These are phyloP conservation scores for Halictus ligatus DNA, from an alignment of 2,888 invertebrate genomes.

Conservation along the genomic window DNA sequence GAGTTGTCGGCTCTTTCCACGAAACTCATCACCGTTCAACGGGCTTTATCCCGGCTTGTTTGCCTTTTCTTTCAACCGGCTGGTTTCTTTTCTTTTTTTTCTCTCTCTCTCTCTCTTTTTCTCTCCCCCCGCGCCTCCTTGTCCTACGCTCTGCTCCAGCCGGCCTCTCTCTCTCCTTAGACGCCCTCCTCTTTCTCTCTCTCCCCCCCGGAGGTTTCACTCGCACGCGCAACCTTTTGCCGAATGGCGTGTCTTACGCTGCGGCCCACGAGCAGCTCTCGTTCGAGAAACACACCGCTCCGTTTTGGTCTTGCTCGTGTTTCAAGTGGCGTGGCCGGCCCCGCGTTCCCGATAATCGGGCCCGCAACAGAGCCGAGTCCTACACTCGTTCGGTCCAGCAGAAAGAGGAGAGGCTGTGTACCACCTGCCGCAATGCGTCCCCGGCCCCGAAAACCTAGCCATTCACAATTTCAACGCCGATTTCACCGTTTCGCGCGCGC, in stretches of 20 bases:
- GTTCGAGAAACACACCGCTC: slow-evolving; percentile 57
- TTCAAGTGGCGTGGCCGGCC: slow-evolving; percentile 64
- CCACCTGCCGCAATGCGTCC: slow-evolving; percentile 59
- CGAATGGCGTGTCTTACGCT: slow-evolving; percentile 71
- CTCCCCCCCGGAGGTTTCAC: slow-evolving; percentile 17
- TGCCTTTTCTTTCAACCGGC: slow-evolving; percentile 73
- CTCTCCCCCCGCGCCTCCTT: slow-evolving; percentile 32
- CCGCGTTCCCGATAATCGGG: slow-evolving; percentile 69
- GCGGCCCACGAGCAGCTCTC: slow-evolving; percentile 48
- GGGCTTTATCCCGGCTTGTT: slow-evolving; percentile 74
- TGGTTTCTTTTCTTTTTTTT: slow-evolving; percentile 56
- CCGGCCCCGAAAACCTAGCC: slow-evolving; percentile 48
- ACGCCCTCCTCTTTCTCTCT: slow-evolving; percentile 20
- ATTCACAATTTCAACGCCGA: slow-evolving; percentile 40
- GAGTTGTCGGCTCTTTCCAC: slow-evolving; percentile 73
- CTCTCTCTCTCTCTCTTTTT: slow-evolving; percentile 35
- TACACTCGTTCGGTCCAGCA: slow-evolving; percentile 58
- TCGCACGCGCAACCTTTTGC: slow-evolving; percentile 69
- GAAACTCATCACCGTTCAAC: slow-evolving; percentile 76
- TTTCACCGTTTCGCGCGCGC: slow-evolving; percentile 54
- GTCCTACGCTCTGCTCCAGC: background rate
- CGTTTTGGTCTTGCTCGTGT: slow-evolving; percentile 66
- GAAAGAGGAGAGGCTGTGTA: slow-evolving; percentile 39
- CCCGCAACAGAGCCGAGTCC: slow-evolving; percentile 45
- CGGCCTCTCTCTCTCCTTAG: slow-evolving; percentile 21